Evolutionary conservation across 1,140 invertebrate species (phyloP), one percentile per base, ranked within the genome.

Genomic region (Choristoneura fumiferana): DNA sequence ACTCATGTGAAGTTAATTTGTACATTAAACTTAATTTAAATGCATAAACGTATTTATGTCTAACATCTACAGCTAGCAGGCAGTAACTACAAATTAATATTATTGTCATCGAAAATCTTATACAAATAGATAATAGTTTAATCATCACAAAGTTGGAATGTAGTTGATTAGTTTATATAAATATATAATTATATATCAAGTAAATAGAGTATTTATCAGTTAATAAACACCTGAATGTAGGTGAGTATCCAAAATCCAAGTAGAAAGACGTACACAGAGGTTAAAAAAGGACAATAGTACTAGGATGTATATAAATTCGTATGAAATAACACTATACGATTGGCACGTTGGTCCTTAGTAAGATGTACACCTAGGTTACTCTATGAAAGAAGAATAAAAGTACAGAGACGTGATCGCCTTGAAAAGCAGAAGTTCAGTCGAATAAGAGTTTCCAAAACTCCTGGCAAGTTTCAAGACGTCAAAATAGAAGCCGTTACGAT

Each of bases 1-100:
- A 76, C 79, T 74, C 73, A 76, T 75, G 77, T 71, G 57, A 76
- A 76, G 79, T 81, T 84, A 78, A 78, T 87, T 84, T 85, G 82
- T 84, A 87, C 82, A 87, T 80, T 73, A 81, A 22, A 49, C 43
- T 54, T 62, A 73, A 73, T 61, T 77, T 82, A 87, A 87, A 87
- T 87, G 84, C 84, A 81, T 77, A 69, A 79, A 73, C 73, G 71
- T 73, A 71, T 60, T 45, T 74, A 59, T 67, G 4, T 38, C 58
- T 73, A 70, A 34, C 39, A 43, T 59, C 65, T 76, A 76, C 63
- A 65, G 58, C 53, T 65, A 49, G 70, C 33, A 76, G 79, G 75
- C 76, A 79, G 71, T 83, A 77, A 63, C 73, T 62, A 64, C 61
- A 61, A 65, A 68, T 69, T 71, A 74, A 35, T 40, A 37, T 56